These are phyloP conservation scores for Parazoanthus darwini DNA, from an alignment of 92 coral and sea anemone species.

Conservation along the genomic window DNA sequence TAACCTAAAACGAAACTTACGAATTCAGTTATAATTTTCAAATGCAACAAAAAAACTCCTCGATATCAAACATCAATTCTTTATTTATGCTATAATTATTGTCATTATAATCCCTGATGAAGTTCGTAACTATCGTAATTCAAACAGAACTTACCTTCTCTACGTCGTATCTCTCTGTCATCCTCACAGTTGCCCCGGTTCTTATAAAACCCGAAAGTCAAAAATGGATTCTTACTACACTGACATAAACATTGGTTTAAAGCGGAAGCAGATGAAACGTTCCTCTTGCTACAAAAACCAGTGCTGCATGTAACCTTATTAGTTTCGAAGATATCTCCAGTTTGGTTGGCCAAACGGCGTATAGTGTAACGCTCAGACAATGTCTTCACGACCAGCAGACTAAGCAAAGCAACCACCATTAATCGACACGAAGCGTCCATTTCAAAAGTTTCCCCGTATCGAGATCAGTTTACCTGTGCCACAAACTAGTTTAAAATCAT, in stretches of 20 bases:
- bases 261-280: neutral
- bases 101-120: no score
- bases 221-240: neutral
- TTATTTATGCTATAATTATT: no score
- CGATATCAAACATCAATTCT: no score
- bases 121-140: no score
- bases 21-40: no score
- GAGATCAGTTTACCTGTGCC: neutral
- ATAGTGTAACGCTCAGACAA: neutral
- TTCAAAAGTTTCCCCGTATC: neutral
- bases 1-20: no score
- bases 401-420: neutral
- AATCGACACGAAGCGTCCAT: neutral
- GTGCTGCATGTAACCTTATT: neutral
- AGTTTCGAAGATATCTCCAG: constrained; percentile 1
- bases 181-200: neutral
- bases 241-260: neutral
- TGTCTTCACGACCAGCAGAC: neutral
- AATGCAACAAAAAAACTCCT: no score
- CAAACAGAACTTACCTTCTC: neutral
- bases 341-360: constrained; percentile 16
- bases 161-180: neutral
- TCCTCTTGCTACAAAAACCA: neutral
- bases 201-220: neutral
- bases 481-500: neutral